phyloP scores from a whole-genome alignment of 2,797 vertebrate genomes.

The Epinephelus coioides region DNA sequence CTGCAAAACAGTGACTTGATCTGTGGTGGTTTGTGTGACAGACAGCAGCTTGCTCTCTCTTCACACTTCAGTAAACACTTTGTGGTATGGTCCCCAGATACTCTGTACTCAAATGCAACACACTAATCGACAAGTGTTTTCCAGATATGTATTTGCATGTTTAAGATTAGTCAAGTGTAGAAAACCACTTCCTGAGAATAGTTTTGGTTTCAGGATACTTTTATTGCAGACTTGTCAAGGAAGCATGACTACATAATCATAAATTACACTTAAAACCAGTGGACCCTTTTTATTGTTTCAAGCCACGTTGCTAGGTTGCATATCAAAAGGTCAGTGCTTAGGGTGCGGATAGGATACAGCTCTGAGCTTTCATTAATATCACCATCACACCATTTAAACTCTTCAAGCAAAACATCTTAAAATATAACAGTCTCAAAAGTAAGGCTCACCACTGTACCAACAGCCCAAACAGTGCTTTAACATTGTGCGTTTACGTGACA shows the following conservation, averaged over 20 bases:
- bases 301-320: constrained; percentile 42
- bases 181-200: not conserved
- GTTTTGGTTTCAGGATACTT: constrained; percentile 41
- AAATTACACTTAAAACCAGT: constrained; percentile 45
- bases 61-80: not conserved
- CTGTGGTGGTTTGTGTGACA: not conserved
- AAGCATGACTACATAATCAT: constrained; percentile 53
- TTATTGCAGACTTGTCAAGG: constrained; percentile 59
- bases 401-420: constrained; percentile 6
- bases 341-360: constrained; percentile 1
- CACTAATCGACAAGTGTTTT: no score
- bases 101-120: no score
- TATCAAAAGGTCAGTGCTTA: constrained; percentile 47
- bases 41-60: not conserved
- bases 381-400: constrained; percentile 32
- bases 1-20: no score
- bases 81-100: no score
- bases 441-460: constrained; percentile 68
- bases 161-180: not conserved
- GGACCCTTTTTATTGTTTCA: constrained; percentile 35
- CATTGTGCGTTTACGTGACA: constrained; percentile 83
- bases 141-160: not conserved
- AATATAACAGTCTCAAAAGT: constrained; percentile 49
- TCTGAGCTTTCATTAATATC: constrained; percentile 13
- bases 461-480: constrained; percentile 50